phyloP scores from a whole-genome alignment of 2,113 vertebrate genomes.

The Malurus alboscapulatus region DNA sequence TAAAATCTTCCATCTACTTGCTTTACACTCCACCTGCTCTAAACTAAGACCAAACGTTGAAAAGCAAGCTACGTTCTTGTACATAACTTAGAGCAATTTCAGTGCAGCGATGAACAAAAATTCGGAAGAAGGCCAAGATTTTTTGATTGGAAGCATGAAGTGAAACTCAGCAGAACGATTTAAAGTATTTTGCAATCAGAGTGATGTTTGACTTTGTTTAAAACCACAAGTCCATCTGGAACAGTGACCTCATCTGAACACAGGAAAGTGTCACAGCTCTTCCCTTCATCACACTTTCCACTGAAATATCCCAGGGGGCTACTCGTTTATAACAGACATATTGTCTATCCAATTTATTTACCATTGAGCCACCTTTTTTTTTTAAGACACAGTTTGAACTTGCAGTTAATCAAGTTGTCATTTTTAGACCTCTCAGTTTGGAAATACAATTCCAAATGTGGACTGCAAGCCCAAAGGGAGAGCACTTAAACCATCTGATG shows the following conservation, averaged over 20 bases:
- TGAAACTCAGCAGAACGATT: background rate
- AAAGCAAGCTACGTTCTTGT: background rate
- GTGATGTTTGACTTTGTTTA: background rate
- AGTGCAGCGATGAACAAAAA: background rate
- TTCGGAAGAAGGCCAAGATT: background rate
- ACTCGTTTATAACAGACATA: background rate
- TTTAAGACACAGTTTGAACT: background rate
- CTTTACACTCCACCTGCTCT: background rate
- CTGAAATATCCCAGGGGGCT: background rate
- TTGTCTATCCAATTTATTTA: background rate
- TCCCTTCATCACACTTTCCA: background rate
- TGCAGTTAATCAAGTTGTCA: background rate
- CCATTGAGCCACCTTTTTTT: background rate
- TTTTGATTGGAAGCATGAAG: background rate
- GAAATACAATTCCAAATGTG: background rate
- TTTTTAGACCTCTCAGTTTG: background rate
- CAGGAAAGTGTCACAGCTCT: background rate
- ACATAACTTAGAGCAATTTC: background rate
- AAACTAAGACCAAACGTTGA: background rate
- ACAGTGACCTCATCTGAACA: slow-evolving; percentile 8
- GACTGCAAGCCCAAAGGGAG: background rate
- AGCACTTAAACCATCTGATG: background rate
- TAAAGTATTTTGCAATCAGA: background rate
- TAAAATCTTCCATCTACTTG: background rate
- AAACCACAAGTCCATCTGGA: background rate